phyloP scores from a whole-genome alignment of 2,888 invertebrate species.

The Patella depressa region DNA sequence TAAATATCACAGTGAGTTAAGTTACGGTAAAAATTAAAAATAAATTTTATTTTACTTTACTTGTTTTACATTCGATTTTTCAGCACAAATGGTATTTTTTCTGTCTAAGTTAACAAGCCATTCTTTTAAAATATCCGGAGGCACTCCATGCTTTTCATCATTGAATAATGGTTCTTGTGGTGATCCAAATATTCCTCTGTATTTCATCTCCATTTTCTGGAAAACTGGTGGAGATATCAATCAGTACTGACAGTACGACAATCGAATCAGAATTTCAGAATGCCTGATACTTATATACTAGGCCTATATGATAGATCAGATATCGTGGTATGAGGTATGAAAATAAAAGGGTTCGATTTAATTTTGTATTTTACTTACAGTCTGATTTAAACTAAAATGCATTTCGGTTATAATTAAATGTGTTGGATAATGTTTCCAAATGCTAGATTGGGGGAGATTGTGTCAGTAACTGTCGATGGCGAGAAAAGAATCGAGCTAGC shows the following conservation, averaged over 20 bases:
- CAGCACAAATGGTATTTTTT: constrained; percentile 42
- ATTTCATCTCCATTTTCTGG: neutral
- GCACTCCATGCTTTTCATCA: constrained; percentile 38
- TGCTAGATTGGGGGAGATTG: neutral
- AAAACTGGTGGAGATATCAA: too few species aligned
- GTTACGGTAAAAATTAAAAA: too few species aligned
- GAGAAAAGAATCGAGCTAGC: neutral
- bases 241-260: too few species aligned
- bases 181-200: neutral
- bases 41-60: constrained; percentile 28
- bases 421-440: neutral
- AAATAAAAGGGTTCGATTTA: too few species aligned
- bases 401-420: too few species aligned
- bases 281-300: too few species aligned
- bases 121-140: constrained; percentile 52
- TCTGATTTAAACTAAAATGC: too few species aligned
- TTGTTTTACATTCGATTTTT: constrained; percentile 28
- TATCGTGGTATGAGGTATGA: too few species aligned
- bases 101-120: constrained; percentile 49
- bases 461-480: neutral
- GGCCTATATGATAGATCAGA: too few species aligned
- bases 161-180: constrained; percentile 47
- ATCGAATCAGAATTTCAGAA: too few species aligned
- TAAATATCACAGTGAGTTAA: too few species aligned
- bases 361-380: too few species aligned